These are phyloP conservation scores for Melieria crassipennis DNA, from an alignment of 2,888 invertebrate genomes.

Conservation along the genomic window DNA sequence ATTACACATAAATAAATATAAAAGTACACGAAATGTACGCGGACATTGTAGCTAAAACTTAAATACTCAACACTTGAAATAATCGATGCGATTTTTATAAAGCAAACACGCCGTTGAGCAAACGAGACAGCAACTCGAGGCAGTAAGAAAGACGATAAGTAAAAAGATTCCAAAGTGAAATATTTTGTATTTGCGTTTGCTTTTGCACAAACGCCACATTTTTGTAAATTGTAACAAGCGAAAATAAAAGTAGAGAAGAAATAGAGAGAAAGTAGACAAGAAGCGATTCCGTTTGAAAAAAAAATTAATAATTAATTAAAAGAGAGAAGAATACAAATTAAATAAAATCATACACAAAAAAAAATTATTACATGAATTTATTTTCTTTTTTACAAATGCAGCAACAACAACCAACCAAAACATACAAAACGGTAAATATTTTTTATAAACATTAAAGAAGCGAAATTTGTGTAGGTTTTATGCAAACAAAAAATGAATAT, in stretches of 20 bases:
- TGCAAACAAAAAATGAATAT: not conserved
- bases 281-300: too few relatives aligned
- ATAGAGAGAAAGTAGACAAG: not conserved
- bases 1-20: not conserved
- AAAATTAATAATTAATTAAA: too few relatives aligned
- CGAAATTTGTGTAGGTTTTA: not conserved
- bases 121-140: not conserved
- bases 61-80: not conserved
- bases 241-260: not conserved
- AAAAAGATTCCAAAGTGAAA: not conserved
- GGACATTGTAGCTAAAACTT: not conserved
- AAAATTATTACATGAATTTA: too few relatives aligned
- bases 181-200: slow-evolving; percentile 6
- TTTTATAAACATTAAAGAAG: not conserved
- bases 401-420: not conserved
- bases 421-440: not conserved
- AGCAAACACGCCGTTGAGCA: not conserved
- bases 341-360: too few relatives aligned
- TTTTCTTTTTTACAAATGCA: too few relatives aligned
- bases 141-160: not conserved
- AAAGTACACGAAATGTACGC: not conserved
- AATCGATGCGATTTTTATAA: not conserved
- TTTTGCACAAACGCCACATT: slow-evolving; percentile 3
- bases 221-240: not conserved
- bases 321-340: too few relatives aligned